Evolutionary conservation across 2,888 invertebrate species (phyloP).

Genomic region (Hesperia comma): DNA sequence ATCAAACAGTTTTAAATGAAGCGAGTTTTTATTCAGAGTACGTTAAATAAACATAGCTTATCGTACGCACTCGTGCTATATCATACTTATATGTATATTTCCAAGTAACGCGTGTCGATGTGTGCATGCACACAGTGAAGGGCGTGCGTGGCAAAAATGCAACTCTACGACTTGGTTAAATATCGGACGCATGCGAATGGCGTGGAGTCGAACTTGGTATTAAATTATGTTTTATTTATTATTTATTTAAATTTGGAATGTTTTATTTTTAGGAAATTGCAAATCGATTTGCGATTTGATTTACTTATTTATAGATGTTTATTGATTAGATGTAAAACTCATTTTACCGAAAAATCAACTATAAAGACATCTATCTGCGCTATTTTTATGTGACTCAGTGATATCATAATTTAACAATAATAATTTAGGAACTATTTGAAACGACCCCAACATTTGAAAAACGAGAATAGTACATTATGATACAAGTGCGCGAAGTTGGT

Average conservation of each 20-base stretch:
- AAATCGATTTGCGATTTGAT: too few species aligned
- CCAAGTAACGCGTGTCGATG: conserved; percentile 46
- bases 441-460: too few species aligned
- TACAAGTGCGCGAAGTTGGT: too few species aligned
- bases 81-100: conserved; percentile 35
- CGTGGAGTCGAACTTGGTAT: conserved; percentile 52
- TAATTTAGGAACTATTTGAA: too few species aligned
- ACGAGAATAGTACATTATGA: too few species aligned
- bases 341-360: too few species aligned
- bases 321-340: too few species aligned
- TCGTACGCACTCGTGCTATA: conserved; percentile 42
- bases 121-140: conserved; percentile 52
- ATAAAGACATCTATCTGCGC: too few species aligned
- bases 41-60: conserved; percentile 43
- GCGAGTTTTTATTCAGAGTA: conserved; percentile 14
- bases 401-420: too few species aligned
- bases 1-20: conserved; percentile 14
- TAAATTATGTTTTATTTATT: conserved; percentile 11
- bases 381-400: too few species aligned
- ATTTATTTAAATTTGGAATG: not conserved
- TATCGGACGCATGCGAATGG: conserved; percentile 63
- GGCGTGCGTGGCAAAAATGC: conserved; percentile 81
- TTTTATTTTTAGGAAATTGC: not conserved
- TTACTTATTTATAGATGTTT: too few species aligned
- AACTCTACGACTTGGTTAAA: conserved; percentile 80